These are phyloP conservation scores for Drosophila subquinaria DNA, from an alignment of 2,888 invertebrate genomes.

Conservation along the genomic window DNA sequence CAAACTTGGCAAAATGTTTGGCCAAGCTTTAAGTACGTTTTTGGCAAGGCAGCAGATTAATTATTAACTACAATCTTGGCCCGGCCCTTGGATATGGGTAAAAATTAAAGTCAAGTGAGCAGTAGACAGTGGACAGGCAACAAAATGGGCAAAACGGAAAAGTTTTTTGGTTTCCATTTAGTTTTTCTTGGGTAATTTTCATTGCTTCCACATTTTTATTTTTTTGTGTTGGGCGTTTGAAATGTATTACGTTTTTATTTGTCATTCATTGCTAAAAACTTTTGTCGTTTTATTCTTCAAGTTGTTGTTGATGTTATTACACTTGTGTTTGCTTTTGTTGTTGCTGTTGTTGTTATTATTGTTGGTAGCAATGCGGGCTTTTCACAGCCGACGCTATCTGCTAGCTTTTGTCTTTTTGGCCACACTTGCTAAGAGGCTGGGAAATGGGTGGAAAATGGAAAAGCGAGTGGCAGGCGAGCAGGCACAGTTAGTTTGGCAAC, in stretches of 20 bases:
- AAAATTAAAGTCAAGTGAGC: slow-evolving; percentile 59
- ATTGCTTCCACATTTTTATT: slow-evolving; percentile 15
- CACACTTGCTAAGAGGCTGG: slow-evolving; percentile 42
- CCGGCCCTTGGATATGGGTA: slow-evolving; percentile 8
- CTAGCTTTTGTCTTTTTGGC: slow-evolving; percentile 64
- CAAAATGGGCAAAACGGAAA: slow-evolving; percentile 52
- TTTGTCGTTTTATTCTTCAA: slow-evolving; percentile 59
- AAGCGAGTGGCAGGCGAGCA: slow-evolving; percentile 7
- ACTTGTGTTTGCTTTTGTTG: slow-evolving; percentile 10
- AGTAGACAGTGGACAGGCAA: slow-evolving; percentile 20
- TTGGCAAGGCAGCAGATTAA: slow-evolving; percentile 54
- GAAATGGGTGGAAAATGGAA: not conserved
- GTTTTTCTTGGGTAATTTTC: slow-evolving; percentile 52
- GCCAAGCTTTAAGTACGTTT: slow-evolving; percentile 34
- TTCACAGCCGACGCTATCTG: slow-evolving; percentile 62
- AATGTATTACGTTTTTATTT: slow-evolving; percentile 74
- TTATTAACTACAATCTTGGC: slow-evolving; percentile 52
- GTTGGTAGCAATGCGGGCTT: slow-evolving; percentile 54
- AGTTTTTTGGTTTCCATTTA: slow-evolving; percentile 67
- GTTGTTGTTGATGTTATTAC: slow-evolving; percentile 36
- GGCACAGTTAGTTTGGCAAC: slow-evolving; percentile 53
- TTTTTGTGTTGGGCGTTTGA: slow-evolving; percentile 43
- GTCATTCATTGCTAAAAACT: slow-evolving; percentile 68
- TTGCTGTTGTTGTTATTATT: slow-evolving; percentile 10
- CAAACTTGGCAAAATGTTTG: not conserved